Evolutionary conservation across 2,888 invertebrate genomes (phyloP), one percentile per base, ranked within the genome.

Genomic region (Drosophila conformis): DNA sequence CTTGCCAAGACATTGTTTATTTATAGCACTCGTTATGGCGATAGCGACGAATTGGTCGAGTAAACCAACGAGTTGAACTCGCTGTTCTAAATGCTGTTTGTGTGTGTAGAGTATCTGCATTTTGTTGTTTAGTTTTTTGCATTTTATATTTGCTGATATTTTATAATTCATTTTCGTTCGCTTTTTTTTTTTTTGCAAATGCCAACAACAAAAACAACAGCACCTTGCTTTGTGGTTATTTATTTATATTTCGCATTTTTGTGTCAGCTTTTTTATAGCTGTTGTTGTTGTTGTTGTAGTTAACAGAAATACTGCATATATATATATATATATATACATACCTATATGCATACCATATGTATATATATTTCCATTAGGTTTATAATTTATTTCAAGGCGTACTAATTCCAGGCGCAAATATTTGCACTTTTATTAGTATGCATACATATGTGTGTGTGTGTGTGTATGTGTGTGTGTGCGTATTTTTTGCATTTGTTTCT

Each of bases 341-440:
- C 27, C 25, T 33, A 53, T 53, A 25, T 29, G 33, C 31, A 42
- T 40, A 46, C 21, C 15, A 38, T 49, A 53, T 38, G n/a, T n/a
- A 54, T 70, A 56, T 59, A 64, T 63, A 63, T 85, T 57, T 64
- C 52, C 76, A 75, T 75, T 58, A 56, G 53, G 71, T 69, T 77
- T 68, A 58, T 82, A 70, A 70, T 74, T 77, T 81, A 70, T 83
- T 83, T 83, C 67, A 83, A 70, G 70, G 78, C 78, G 78, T 86
- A 88, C 89, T 88, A 83, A 88, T 88, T 88, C 75, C 72, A 80
- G 64, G 64, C 62, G 89, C 87, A 83, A 88, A 83, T 83, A 86
- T 79, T 78, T 78, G 80, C 78, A 76, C 80, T 76, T 48, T 59
- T 67, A 70, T 82, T 83, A 83, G 80, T 77, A 69, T 70, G 59